Evolutionary conservation across 2,888 invertebrate species (phyloP), one percentile per base, ranked within the genome.

Genomic region (Leptopterna dolabrata): DNA sequence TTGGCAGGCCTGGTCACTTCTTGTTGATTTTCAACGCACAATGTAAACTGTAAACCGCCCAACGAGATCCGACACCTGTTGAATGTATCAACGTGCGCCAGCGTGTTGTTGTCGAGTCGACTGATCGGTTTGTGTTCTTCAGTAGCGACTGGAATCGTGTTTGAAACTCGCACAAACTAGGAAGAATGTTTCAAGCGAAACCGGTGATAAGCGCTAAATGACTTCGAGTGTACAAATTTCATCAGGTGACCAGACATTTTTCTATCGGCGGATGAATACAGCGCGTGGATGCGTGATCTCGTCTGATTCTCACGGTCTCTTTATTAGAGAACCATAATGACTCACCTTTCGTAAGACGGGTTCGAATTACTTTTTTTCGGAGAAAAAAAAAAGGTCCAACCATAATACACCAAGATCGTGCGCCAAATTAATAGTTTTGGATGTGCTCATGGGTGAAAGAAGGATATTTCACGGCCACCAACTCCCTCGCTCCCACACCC

Each of bases 371-470:
- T 45, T 78, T 78, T 45, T 63, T 55, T 55, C 7, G 16, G 9
- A 24, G 7, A 63, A 9, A 63, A 27, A 45, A 76, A 78, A 78
- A 78, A 41, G 27, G 78, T 78, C 27, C 76, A 76, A 41, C 45
- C 73, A 41, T 73, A 73, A 43, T 45, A 41, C 78, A 63, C 45
- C n/a, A 27, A 27, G 45, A 78, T 78, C 78, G 78, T 78, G 78
- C 78, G 78, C 78, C 78, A 78, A 78, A 78, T 78, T 78, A 78
- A 78, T 78, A 78, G 78, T 78, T 78, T 78, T 78, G 41, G 45
- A 43, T 78, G 41, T 43, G 36, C 43, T 43, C 78, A 45, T 78
- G 78, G 78, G 78, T 78, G 78, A 78, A 45, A 78, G 78, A 78
- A 78, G 78, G 78, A 78, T 78, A 78, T 78, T 78, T 78, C 81